A percentile compares a stretch with the other conserved stretches of the same genome.
phyloP scores from a whole-genome alignment of 2,888 invertebrate genomes.

The Crossocerus cetratus region DNA sequence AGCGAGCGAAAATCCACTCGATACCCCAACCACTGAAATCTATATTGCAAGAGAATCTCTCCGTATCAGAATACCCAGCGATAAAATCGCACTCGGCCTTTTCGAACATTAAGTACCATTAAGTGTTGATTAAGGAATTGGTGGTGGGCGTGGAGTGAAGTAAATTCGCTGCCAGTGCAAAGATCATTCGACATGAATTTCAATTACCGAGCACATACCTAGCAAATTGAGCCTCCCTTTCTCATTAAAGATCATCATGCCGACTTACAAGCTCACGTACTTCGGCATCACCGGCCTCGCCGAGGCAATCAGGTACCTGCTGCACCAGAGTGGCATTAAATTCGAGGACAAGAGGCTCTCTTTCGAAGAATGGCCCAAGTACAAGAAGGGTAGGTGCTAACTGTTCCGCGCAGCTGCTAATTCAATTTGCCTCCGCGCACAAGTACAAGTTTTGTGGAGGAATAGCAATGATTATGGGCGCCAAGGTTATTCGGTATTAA shows the following conservation, averaged over 20 bases:
- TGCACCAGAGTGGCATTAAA: conserved; percentile 71
- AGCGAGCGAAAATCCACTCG: too few relatives aligned
- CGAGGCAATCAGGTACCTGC: conserved; percentile 73
- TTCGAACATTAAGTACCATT: not conserved
- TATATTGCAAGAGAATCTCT: too few relatives aligned
- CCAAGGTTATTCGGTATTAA: not conserved
- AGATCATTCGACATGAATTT: not conserved
- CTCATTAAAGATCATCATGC: conserved; percentile 37
- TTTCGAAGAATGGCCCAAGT: conserved; percentile 68
- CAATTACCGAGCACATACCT: not conserved
- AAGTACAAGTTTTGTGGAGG: too few relatives aligned
- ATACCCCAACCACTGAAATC: too few relatives aligned
- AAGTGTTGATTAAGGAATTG: too few relatives aligned
- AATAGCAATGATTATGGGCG: too few relatives aligned
- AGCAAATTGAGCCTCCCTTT: too few relatives aligned
- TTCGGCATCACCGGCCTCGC: conserved; percentile 75
- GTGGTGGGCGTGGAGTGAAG: too few relatives aligned
- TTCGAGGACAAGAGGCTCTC: conserved; percentile 74
- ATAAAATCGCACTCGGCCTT: not conserved
- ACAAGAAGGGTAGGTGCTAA: conserved; percentile 59
- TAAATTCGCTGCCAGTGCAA: too few relatives aligned
- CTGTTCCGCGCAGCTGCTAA: not conserved
- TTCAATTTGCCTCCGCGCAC: not conserved
- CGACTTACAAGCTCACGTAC: conserved; percentile 75
- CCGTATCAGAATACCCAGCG: too few relatives aligned